Evolutionary conservation across 2,113 vertebrate genomes (phyloP).

Genomic region (Kobus ellipsiprymnus): DNA sequence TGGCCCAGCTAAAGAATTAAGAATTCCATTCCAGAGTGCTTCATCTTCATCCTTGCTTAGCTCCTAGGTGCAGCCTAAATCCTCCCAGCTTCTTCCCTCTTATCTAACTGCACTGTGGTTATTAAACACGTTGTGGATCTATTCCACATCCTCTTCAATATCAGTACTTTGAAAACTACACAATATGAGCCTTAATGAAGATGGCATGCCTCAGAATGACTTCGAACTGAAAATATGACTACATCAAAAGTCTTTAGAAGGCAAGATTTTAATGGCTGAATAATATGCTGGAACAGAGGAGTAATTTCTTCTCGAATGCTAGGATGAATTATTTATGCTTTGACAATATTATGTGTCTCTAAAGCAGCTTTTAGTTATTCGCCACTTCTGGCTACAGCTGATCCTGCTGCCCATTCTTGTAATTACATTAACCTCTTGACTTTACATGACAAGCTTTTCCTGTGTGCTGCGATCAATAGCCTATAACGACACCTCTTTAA

Average conservation of each 20-base stretch:
- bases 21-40: constrained; percentile 44
- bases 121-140: constrained; percentile 78
- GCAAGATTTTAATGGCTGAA: constrained; percentile 86
- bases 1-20: constrained; percentile 43
- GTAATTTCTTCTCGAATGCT: constrained; percentile 84
- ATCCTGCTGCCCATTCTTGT: constrained; percentile 86
- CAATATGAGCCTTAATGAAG: constrained; percentile 79
- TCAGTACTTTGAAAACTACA: constrained; percentile 75
- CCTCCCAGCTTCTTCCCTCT: constrained; percentile 43
- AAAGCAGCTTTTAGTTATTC: constrained; percentile 87
- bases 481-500: constrained; percentile 85
- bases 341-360: constrained; percentile 89
- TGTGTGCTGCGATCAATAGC: constrained; percentile 85
- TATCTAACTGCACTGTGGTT: constrained; percentile 70
- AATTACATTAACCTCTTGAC: constrained; percentile 91
- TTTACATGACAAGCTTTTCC: constrained; percentile 88
- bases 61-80: constrained; percentile 58
- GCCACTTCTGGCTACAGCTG: constrained; percentile 85
- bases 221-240: constrained; percentile 82
- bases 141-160: constrained; percentile 73
- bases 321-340: constrained; percentile 90
- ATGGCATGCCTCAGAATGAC: constrained; percentile 73
- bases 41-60: neutral
- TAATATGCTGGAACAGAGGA: constrained; percentile 83
- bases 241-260: constrained; percentile 83